phyloP scores from a whole-genome alignment of 2,113 vertebrate species.

The Chitala chitala region DNA sequence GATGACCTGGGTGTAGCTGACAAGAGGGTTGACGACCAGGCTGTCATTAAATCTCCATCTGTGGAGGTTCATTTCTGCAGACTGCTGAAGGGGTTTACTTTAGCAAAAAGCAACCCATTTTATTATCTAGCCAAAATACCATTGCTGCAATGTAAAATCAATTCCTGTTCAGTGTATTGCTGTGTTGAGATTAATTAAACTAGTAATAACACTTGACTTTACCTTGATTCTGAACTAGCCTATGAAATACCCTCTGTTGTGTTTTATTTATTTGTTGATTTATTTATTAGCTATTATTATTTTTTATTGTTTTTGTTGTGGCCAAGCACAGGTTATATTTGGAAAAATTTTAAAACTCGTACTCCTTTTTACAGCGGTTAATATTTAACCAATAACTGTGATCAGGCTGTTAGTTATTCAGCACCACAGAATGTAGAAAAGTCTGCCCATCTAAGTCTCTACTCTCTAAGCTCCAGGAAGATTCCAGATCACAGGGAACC shows the following conservation, averaged over 20 bases:
- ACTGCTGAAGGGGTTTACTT: conserved; percentile 9
- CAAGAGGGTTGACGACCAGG: not conserved
- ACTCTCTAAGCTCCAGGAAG: too few relatives aligned
- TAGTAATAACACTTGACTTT: not conserved
- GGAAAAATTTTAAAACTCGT: too few relatives aligned
- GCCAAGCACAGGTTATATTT: too few relatives aligned
- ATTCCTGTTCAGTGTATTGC: not conserved
- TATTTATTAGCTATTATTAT: too few relatives aligned
- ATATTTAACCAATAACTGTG: too few relatives aligned
- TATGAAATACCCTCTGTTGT: not conserved
- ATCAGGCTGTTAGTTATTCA: too few relatives aligned
- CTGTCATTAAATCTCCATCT: not conserved
- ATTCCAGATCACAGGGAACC: too few relatives aligned
- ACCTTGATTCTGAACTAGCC: not conserved
- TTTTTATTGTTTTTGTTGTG: not conserved
- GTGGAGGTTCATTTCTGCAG: not conserved
- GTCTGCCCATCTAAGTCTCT: too few relatives aligned
- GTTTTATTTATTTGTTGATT: too few relatives aligned
- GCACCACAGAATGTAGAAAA: too few relatives aligned
- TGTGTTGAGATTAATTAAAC: not conserved
- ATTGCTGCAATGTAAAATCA: not conserved
- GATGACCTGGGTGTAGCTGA: not conserved
- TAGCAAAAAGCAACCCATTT: not conserved
- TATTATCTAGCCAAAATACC: conserved; percentile 2
- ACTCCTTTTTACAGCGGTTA: too few relatives aligned